Conservation (phyloP, 1,140 invertebrate genomes). For the Propsilocerus akamusi region DNA sequence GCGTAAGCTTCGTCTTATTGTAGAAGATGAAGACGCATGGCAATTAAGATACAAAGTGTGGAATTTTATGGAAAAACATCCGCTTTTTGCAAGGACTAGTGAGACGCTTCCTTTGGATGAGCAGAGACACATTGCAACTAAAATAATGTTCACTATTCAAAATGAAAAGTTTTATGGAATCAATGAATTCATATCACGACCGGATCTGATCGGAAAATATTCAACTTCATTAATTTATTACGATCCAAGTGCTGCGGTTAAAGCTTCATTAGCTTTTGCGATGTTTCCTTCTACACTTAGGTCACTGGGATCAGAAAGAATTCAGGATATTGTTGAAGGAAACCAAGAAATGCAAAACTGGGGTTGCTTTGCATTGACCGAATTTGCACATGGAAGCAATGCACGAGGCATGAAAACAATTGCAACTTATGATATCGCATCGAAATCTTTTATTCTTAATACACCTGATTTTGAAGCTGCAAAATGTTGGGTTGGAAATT, state of each 20-base stretch:
- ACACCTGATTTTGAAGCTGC: conserved; percentile 70
- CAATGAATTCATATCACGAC: conserved; percentile 27
- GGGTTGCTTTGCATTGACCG: conserved; percentile 71
- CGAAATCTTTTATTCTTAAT: conserved; percentile 60
- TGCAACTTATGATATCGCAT: conserved; percentile 54
- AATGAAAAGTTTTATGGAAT: conserved; percentile 40
- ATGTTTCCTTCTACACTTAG: conserved; percentile 34
- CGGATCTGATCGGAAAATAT: conserved; percentile 24
- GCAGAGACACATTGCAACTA: conserved; percentile 35
- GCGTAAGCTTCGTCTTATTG: conserved; percentile 54
- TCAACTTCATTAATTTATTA: conserved; percentile 42
- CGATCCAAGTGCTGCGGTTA: conserved; percentile 46
- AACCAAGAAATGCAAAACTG: conserved; percentile 31
- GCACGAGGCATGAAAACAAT: conserved; percentile 65
- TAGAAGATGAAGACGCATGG: conserved; percentile 42
- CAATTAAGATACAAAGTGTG: conserved; percentile 39
- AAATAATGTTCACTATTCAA: conserved; percentile 37
- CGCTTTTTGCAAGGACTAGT: conserved; percentile 43
- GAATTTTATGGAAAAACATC: conserved; percentile 54
- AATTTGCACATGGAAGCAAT: conserved; percentile 77
- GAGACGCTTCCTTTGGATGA: conserved; percentile 38
- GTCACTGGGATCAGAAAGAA: conserved; percentile 34
- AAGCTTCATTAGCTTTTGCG: conserved; percentile 32
- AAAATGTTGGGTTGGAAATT: conserved; percentile 62
- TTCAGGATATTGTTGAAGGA: conserved; percentile 36